Evolutionary conservation across 1,140 invertebrate species (phyloP), one percentile per base, ranked within the genome.

Genomic region (Heliothis virescens): DNA sequence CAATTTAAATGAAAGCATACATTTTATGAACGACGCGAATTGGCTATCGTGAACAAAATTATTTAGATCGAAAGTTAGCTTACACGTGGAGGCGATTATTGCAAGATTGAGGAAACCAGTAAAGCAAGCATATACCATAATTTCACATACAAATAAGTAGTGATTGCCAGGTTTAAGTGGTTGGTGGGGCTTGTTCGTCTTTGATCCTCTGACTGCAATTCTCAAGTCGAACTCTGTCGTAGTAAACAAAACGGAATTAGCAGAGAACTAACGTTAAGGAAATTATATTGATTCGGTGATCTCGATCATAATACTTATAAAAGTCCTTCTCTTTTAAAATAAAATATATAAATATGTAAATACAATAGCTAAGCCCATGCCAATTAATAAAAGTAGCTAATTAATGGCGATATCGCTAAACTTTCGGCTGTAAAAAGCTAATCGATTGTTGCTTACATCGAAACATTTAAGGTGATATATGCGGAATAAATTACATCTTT

Each of bases 11-110:
- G 53, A 73, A 74, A 59, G 72, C 72, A 74, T 13, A 41, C 60
- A 34, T 74, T 74, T 48, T 74, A 48, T 74, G 34, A 29, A 13
- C 55, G 72, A 48, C 55, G 72, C 72, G 72, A 74, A 74, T 74
- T 47, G 57, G 26, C 26, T 60, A 15, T 74, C 72, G 72, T 74
- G 72, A 48, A 72, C 26, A 2, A 72, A 34, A 57, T 57, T 55
- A 41, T 72, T 72, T 57, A 52, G 69, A 72, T 72, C 41, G 69
- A 57, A 57, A 72, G 69, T 55, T 55, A 41, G 5, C 63, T 10
- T n/a, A 21, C 34, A 21, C 57, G 41, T 60, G 57, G 29, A 48
- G 12, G 5, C 5, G 34, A 34, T 41, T 4, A 9, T n/a, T 60
- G 26, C 10, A 16, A 71, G 12, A 29, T 13, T 15, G 12, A 21